Evolutionary conservation across 2,888 invertebrate species (phyloP).

Genomic region (Netelia melanura): DNA sequence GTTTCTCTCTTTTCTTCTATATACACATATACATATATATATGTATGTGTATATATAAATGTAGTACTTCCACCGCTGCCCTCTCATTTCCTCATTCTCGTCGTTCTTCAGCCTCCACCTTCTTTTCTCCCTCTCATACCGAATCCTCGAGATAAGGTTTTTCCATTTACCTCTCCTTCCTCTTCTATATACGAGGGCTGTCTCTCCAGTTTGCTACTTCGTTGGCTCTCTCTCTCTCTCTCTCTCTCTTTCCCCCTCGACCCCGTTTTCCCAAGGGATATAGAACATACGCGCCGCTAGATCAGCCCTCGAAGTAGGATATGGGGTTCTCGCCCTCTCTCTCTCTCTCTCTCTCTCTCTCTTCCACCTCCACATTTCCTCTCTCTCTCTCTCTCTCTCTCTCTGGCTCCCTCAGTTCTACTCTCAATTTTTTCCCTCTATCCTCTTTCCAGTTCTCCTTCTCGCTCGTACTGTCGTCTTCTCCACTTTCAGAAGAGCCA

Average conservation of each 20-base stretch:
- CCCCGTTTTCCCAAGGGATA: conserved; percentile 49
- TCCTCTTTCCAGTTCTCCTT: conserved; percentile 6
- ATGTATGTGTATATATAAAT: background rate
- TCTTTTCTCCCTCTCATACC: conserved; percentile 59
- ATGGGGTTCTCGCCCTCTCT: conserved; percentile 47
- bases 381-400: conserved; percentile 34
- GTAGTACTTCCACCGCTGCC: conserved; percentile 37
- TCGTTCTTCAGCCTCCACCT: conserved; percentile 45
- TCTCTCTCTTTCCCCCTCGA: conserved; percentile 28
- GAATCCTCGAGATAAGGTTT: conserved; percentile 76
- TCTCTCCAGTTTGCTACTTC: conserved; percentile 48
- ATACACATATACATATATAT: background rate
- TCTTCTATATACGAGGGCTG: conserved; percentile 56
- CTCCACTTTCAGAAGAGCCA: conserved; percentile 54
- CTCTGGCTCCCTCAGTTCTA: conserved; percentile 10
- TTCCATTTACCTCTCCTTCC: conserved; percentile 75
- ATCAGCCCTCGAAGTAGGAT: conserved; percentile 62
- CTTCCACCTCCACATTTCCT: conserved; percentile 8
- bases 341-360: conserved; percentile 28
- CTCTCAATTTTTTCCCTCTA: background rate
- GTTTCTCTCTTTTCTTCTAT: conserved; percentile 38
- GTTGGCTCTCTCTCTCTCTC: conserved; percentile 47
- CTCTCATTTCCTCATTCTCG: conserved; percentile 60
- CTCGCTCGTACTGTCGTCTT: conserved; percentile 33
- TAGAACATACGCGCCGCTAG: conserved; percentile 58